Percentiles rank a stretch among this genome's conserved stretches.
Conservation (phyloP, 2,888 invertebrate species). For the Uropetala carovei region DNA sequence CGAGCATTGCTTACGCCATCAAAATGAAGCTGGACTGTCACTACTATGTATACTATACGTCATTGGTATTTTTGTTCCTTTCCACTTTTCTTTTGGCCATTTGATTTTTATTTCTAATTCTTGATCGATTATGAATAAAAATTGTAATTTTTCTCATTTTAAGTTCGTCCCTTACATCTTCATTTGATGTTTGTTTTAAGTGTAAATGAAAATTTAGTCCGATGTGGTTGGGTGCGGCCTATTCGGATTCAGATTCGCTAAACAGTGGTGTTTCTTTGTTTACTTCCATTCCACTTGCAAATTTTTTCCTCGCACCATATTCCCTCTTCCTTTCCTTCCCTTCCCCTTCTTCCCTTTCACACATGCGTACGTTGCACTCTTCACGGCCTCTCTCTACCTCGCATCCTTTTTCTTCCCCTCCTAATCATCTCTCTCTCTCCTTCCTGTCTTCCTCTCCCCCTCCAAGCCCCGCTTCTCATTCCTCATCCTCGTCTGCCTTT, state of each 20-base stretch:
- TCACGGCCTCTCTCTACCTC: neutral
- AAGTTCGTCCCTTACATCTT: too few relatives aligned
- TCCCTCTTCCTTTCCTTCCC: neutral
- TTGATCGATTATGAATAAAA: too few relatives aligned
- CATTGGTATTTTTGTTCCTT: slow-evolving; percentile 8
- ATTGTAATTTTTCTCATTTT: too few relatives aligned
- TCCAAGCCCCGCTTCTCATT: neutral
- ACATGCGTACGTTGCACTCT: neutral
- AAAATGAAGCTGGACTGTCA: neutral
- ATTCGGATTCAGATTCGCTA: too few relatives aligned
- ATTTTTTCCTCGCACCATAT: too few relatives aligned
- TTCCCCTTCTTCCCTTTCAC: neutral
- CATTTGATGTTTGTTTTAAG: too few relatives aligned
- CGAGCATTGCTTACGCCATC: too few relatives aligned
- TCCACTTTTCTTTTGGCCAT: neutral
- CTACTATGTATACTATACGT: neutral
- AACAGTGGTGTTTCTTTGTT: too few relatives aligned
- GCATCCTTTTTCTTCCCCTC: neutral
- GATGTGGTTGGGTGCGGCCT: too few relatives aligned
- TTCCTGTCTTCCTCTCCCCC: neutral
- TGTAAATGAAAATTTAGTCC: too few relatives aligned
- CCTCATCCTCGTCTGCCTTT: neutral
- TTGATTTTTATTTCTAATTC: neutral
- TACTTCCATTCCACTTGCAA: too few relatives aligned
- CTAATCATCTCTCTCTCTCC: neutral